phyloP scores from a whole-genome alignment of 2,888 invertebrate genomes.

The Elgonia sp. region DNA sequence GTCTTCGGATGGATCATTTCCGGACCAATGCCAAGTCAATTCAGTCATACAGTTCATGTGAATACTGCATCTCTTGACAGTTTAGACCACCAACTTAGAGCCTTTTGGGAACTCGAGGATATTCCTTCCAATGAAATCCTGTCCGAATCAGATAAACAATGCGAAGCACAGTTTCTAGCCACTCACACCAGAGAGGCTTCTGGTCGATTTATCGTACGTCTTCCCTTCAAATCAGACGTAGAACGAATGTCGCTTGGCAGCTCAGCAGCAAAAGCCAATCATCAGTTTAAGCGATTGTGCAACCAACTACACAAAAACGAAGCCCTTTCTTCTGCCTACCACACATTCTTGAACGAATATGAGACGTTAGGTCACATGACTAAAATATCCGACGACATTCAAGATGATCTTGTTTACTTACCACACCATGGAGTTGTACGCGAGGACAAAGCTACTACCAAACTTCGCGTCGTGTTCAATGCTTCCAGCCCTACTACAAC shows the following conservation, averaged over 20 bases:
- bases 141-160: background rate
- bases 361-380: no score
- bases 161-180: background rate
- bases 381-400: no score
- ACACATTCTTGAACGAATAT: no score
- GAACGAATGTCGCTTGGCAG: no score
- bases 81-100: background rate
- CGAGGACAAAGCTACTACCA: background rate
- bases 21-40: background rate
- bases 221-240: no score
- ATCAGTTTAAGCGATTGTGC: no score
- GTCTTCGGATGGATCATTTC: background rate
- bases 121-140: background rate
- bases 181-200: background rate
- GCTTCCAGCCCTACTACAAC: background rate
- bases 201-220: background rate
- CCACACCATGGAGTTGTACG: conserved; percentile 23
- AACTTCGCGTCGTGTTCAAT: conserved; percentile 24
- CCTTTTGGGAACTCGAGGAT: background rate
- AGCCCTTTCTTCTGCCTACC: no score
- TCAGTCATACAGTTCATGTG: background rate
- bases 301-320: no score
- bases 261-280: no score
- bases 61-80: no score
- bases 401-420: no score